These are phyloP conservation scores for Galeopterus variegatus DNA, from an alignment of 2,113 vertebrate species.

Conservation along the genomic window DNA sequence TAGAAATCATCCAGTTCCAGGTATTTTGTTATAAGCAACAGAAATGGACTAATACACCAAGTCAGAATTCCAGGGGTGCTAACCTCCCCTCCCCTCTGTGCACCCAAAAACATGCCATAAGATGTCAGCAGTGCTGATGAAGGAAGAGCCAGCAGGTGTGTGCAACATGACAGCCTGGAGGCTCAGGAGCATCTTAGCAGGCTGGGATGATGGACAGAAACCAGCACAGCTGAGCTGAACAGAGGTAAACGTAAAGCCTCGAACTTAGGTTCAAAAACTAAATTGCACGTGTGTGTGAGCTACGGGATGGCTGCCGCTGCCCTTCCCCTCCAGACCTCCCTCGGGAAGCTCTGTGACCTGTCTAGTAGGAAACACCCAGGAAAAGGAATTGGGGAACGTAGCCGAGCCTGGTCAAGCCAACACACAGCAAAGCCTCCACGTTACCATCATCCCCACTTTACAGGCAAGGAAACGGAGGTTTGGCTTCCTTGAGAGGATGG, in stretches of 20 bases:
- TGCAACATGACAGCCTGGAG: neutral
- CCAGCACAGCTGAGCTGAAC: neutral
- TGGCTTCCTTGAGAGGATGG: neutral
- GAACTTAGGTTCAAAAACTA: neutral
- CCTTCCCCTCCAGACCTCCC: neutral
- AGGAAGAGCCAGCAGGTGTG: neutral
- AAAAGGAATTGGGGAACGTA: neutral
- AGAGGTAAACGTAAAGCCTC: neutral
- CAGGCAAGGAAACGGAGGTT: neutral
- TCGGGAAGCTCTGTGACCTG: neutral
- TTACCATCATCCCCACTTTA: neutral
- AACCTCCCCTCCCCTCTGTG: accelerated
- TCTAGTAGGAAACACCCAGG: neutral
- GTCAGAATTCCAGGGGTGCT: neutral
- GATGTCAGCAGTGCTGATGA: accelerated
- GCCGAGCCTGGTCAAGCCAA: neutral
- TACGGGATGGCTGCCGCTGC: accelerated
- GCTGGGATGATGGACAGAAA: neutral
- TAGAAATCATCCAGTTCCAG: too few relatives aligned
- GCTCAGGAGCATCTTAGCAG: too few relatives aligned
- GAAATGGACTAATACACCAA: too few relatives aligned
- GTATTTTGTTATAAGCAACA: too few relatives aligned
- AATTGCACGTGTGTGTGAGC: accelerated
- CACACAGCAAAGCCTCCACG: accelerated
- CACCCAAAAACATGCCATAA: neutral